These are phyloP conservation scores for Tachycineta bicolor DNA, from an alignment of 2,113 vertebrate genomes.

Conservation along the genomic window DNA sequence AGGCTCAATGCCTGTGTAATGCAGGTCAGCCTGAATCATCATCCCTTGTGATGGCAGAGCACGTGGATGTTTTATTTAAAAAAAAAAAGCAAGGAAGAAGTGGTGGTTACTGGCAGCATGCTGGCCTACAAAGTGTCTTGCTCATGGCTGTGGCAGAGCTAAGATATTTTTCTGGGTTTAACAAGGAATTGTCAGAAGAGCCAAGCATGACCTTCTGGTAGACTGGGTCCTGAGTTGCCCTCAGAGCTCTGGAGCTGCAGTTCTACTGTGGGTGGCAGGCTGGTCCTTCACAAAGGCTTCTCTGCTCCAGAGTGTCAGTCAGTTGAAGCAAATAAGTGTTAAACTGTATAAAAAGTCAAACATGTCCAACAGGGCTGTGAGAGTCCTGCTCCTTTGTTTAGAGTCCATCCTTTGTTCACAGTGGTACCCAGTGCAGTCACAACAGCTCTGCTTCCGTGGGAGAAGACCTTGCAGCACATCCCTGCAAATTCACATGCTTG, in stretches of 20 bases:
- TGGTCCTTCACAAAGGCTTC: neutral
- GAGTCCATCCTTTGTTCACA: neutral
- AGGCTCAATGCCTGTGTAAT: neutral
- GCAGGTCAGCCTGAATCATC: constrained; percentile 35
- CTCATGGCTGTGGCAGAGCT: neutral
- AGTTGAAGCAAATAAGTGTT: neutral
- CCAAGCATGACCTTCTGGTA: neutral
- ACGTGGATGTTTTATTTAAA: neutral
- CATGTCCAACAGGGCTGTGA: fast-evolving
- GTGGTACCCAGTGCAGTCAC: neutral
- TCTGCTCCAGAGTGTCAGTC: neutral
- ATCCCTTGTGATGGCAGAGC: neutral
- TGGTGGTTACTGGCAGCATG: neutral
- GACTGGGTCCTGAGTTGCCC: neutral
- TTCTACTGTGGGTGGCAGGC: neutral
- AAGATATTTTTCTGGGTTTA: neutral
- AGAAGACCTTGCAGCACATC: neutral
- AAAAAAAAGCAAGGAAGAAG: neutral
- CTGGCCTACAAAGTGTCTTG: neutral
- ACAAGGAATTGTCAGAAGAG: neutral
- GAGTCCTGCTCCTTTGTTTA: neutral
- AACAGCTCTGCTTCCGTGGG: neutral
- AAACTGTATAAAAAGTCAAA: neutral
- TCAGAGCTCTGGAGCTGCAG: neutral
- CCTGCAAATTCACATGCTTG: neutral